Evolutionary conservation across 2,888 invertebrate species (phyloP).

Genomic region (Merodon equestris): DNA sequence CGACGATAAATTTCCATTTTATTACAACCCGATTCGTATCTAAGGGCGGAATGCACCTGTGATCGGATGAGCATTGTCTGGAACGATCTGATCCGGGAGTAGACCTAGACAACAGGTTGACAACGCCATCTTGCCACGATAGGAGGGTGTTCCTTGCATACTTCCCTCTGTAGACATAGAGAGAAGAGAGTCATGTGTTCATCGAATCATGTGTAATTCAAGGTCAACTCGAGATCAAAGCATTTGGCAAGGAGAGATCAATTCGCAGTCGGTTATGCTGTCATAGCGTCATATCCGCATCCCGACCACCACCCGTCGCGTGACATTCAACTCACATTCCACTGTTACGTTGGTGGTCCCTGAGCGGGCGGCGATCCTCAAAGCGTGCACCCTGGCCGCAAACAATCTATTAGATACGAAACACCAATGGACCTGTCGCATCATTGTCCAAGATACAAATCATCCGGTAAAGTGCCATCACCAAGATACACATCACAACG

Average conservation of each 20-base stretch:
- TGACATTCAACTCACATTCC: conserved; percentile 23
- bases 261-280: background rate
- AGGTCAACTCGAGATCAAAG: conserved; percentile 45
- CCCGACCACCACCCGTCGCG: conserved; percentile 53
- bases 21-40: conserved; percentile 61
- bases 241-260: conserved; percentile 32
- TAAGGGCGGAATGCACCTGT: conserved; percentile 65
- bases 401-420: conserved; percentile 64
- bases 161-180: background rate
- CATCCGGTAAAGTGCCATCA: conserved; percentile 68
- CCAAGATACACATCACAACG: conserved; percentile 61
- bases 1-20: conserved; percentile 57
- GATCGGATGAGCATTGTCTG: conserved; percentile 27
- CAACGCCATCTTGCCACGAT: conserved; percentile 47
- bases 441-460: conserved; percentile 67
- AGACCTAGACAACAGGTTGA: conserved; percentile 51
- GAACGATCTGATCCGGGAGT: too few species aligned
- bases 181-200: background rate
- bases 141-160: background rate
- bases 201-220: background rate
- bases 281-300: too few species aligned
- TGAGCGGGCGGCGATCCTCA: conserved; percentile 54
- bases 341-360: conserved; percentile 60
- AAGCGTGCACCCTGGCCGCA: conserved; percentile 64
- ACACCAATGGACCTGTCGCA: conserved; percentile 67